Evolutionary conservation across 2,797 vertebrate genomes (phyloP).

Genomic region (Antennarius maculatus): DNA sequence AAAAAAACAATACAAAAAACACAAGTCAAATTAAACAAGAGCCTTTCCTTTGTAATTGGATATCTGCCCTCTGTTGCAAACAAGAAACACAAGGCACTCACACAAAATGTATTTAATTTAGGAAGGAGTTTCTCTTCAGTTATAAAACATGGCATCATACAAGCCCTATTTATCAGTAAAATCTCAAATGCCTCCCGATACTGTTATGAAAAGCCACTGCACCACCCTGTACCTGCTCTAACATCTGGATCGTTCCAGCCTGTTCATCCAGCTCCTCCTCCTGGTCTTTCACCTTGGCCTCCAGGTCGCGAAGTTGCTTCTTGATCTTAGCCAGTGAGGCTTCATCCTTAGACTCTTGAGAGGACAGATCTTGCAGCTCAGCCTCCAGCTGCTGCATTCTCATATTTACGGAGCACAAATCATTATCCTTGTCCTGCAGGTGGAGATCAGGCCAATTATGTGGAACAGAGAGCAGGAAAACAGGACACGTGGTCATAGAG

Average conservation of each 20-base stretch:
- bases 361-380: conserved; percentile 94
- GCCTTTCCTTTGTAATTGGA: background rate
- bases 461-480: conserved; percentile 32
- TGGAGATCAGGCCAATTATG: conserved; percentile 43
- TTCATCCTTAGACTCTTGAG: conserved; percentile 97
- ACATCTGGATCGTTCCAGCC: conserved; percentile 95
- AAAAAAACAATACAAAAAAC: background rate
- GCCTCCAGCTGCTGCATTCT: conserved; percentile 92
- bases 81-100: background rate
- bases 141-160: background rate
- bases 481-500: conserved; percentile 30
- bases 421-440: conserved; percentile 82
- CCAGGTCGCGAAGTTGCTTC: conserved; percentile 94
- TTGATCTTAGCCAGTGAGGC: conserved; percentile 94
- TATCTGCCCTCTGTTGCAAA: background rate
- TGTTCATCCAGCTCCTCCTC: conserved; percentile 99
- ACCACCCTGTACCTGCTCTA: conserved; percentile 89
- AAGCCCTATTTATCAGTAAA: conserved; percentile 4
- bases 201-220: background rate
- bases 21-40: background rate
- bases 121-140: background rate
- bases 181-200: background rate
- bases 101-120: background rate
- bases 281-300: conserved; percentile 97
- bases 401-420: conserved; percentile 82